phyloP scores from a whole-genome alignment of 2,888 invertebrate species.

The Bellardia pandia region DNA sequence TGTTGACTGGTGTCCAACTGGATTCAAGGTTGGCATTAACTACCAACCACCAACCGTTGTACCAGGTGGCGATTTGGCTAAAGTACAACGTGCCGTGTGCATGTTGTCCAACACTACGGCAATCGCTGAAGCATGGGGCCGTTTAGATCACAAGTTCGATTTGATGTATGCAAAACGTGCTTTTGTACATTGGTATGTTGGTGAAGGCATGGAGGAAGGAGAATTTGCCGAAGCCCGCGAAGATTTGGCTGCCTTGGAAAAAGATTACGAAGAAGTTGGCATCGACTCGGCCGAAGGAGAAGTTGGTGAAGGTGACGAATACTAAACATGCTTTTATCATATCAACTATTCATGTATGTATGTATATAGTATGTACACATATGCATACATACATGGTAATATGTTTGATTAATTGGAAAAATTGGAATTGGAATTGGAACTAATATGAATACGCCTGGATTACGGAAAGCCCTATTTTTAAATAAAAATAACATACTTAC shows the following conservation, averaged over 20 bases:
- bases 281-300: constrained; percentile 90
- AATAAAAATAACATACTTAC: constrained; percentile 7
- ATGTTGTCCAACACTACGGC: constrained; percentile 99
- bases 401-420: constrained; percentile 3
- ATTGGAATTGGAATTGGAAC: constrained; percentile 18
- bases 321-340: constrained; percentile 82
- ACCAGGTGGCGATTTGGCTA: constrained; percentile 95
- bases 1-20: constrained; percentile 94
- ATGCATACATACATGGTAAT: background rate
- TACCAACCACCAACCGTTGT: constrained; percentile 96
- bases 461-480: constrained; percentile 5
- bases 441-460: constrained; percentile 14
- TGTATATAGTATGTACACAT: background rate
- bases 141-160: constrained; percentile 97
- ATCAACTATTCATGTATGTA: constrained; percentile 28
- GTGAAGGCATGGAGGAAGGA: constrained; percentile 94
- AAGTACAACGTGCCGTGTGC: constrained; percentile 97
- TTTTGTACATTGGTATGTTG: constrained; percentile 97
- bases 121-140: constrained; percentile 98
- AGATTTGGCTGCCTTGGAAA: constrained; percentile 92
- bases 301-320: constrained; percentile 89
- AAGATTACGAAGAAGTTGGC: constrained; percentile 92
- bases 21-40: constrained; percentile 93
- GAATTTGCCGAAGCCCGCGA: constrained; percentile 95
- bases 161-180: constrained; percentile 98